A percentile compares a stretch with the other conserved stretches of the same genome.
Evolutionary conservation across 2,888 invertebrate species (phyloP).

Genomic region (Synanthedon formicaeformis): DNA sequence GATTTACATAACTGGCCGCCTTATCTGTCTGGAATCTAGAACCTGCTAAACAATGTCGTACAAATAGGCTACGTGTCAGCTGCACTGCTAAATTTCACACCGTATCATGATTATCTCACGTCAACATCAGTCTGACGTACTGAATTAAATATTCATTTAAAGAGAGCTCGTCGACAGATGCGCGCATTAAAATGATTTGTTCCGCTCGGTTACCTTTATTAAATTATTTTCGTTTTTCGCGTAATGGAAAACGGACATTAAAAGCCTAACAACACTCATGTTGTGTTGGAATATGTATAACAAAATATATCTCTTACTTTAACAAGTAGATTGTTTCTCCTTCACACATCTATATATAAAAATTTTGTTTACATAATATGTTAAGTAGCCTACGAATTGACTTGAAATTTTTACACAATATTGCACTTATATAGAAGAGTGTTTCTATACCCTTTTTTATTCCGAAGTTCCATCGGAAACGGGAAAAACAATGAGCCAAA

Average conservation of each 20-base stretch:
- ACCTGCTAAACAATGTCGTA: neutral
- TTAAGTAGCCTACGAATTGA: too few species aligned
- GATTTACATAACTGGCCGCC: constrained; percentile 1
- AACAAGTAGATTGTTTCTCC: too few species aligned
- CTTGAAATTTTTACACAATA: too few species aligned
- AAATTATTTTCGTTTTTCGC: constrained; percentile 30
- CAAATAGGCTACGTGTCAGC: neutral
- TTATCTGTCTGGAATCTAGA: neutral
- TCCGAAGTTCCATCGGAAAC: too few species aligned
- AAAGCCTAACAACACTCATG: neutral
- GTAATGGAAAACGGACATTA: constrained; percentile 27
- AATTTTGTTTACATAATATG: too few species aligned
- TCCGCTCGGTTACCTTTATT: constrained; percentile 29
- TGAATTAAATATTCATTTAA: constrained; percentile 55
- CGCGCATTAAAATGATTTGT: constrained; percentile 14
- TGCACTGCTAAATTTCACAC: neutral
- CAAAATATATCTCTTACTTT: neutral
- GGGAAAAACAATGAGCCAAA: too few species aligned
- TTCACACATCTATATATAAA: too few species aligned
- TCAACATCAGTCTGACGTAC: constrained; percentile 28
- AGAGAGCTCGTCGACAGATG: constrained; percentile 32
- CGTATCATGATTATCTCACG: neutral
- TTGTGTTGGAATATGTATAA: too few species aligned
- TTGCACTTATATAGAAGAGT: too few species aligned
- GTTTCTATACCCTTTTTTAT: too few species aligned